Base-by-base conservation (phyloP, 2,113 vertebrate genomes). In the Antechinus stuartii region DNA sequence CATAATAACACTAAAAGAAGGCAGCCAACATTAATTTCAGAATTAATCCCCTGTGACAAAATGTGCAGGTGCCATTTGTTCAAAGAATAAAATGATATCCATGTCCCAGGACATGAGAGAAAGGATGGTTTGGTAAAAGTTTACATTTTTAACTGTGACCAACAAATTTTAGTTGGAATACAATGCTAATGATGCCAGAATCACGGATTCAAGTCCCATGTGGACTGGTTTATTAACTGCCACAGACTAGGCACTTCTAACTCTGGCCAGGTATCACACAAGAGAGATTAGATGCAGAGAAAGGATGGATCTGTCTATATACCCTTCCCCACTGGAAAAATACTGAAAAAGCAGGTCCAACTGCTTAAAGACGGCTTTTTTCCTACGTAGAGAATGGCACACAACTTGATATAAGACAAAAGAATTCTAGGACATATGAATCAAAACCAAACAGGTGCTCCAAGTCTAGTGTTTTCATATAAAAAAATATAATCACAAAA, bases 261-360 rank as follows among this genome's bases (percentile, higher is more conserved):
- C 90, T 90, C 50, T 0, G 23, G n/a, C 56, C 96, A 97, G 97
- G 93, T 97, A 96, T 84, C 92, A 55, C 92, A 55, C 94, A 90
- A 92, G 93, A 90, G 94, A 96, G 50, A 54, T 3, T 54, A n/a
- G 92, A 94, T 50, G 68, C 35, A 30, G 22, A 61, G 54, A 93
- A 27, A 16, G 52, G 7, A n/a, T 2, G 4, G 42, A 90, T 53
- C 57, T 94, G 50, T 10, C 24, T 42, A 6, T 46, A 52, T 11
- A 52, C 22, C 42, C 49, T 89, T 46, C 76, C 57, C 23, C n/a
- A 76, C n/a, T 25, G 2, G 26, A 94, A 95, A 95, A 95, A 93
- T 1, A 27, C 19, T 23, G 68, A 84, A 84, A 84, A 84, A 84
- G 19, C n/a, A 42, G 22, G 55, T n/a, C 90, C 25, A 92, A 3